Evolutionary conservation across 2,113 vertebrate species (phyloP).

Genomic region (Synchiropus splendidus): DNA sequence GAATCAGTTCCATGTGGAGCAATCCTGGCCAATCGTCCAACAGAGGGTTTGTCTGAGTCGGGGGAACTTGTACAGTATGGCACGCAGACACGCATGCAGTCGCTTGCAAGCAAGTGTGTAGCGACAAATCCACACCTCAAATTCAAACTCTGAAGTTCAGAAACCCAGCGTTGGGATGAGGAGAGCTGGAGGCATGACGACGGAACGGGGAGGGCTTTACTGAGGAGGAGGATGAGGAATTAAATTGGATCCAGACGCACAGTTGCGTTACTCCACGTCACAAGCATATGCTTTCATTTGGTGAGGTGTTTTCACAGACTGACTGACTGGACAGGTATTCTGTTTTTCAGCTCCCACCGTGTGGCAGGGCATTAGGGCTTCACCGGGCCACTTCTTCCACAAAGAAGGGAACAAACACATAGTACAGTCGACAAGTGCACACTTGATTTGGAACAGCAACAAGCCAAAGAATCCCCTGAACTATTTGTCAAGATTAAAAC

Average conservation of each 20-base stretch:
- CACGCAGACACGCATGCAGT: constrained; percentile 11
- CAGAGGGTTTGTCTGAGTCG: constrained; percentile 40
- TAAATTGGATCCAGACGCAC: constrained; percentile 67
- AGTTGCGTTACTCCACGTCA: constrained; percentile 23
- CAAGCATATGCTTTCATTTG: constrained; percentile 55
- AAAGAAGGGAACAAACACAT: no score
- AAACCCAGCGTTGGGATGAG: constrained; percentile 4
- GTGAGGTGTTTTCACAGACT: constrained; percentile 49
- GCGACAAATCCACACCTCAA: not conserved
- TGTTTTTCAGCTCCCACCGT: constrained; percentile 16
- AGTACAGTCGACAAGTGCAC: no score
- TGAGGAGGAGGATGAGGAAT: constrained; percentile 53
- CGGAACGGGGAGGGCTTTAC: constrained; percentile 6
- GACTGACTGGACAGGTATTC: constrained; percentile 37
- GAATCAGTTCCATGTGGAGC: constrained; percentile 69
- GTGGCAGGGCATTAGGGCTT: constrained; percentile 38
- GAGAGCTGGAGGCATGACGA: constrained; percentile 12
- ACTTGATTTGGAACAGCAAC: no score
- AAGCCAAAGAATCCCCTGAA: no score
- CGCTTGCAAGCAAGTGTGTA: not conserved
- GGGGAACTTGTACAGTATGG: constrained; percentile 31
- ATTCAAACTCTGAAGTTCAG: not conserved
- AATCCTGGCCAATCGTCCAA: constrained; percentile 59
- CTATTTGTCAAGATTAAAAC: no score
- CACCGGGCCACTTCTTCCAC: not conserved